Conservation (phyloP, 92 coral and sea anemone species). For the Anthopleura xanthogrammica region DNA sequence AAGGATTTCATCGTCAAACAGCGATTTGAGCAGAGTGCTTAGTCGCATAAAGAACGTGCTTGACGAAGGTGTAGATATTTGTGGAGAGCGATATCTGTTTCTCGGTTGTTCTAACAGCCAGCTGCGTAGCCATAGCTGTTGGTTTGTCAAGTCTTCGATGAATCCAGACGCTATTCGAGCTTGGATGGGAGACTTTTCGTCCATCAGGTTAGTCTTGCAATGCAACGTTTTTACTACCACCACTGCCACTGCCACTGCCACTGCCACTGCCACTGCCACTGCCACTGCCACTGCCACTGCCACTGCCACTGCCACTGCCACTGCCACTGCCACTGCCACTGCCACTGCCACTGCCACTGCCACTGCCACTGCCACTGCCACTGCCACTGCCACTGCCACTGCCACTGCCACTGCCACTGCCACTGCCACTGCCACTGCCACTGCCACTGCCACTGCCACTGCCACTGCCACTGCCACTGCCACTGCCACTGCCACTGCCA, state of each 20-base stretch:
- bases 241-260: too few relatives aligned
- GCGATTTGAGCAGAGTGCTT: slow-evolving; percentile 55
- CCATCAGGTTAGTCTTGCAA: slow-evolving; percentile 63
- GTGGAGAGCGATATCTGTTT: slow-evolving; percentile 62
- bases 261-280: too few relatives aligned
- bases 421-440: too few relatives aligned
- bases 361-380: too few relatives aligned
- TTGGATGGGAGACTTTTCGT: slow-evolving; percentile 97
- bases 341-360: too few relatives aligned
- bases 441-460: too few relatives aligned
- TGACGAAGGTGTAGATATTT: slow-evolving; percentile 63
- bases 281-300: too few relatives aligned
- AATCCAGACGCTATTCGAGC: slow-evolving; percentile 72
- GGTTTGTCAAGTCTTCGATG: slow-evolving; percentile 77
- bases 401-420: too few relatives aligned
- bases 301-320: too few relatives aligned
- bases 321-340: too few relatives aligned
- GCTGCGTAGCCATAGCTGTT: slow-evolving; percentile 92
- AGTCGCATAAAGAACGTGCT: slow-evolving; percentile 49
- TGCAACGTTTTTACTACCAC: not conserved
- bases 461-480: too few relatives aligned
- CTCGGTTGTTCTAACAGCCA: slow-evolving; percentile 97
- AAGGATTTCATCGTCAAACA: slow-evolving; percentile 67
- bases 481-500: not conserved
- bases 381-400: too few relatives aligned